A percentile compares a stretch with the other conserved stretches of the same genome.
These are phyloP conservation scores for Drosophila yakuba DNA, from an alignment of 1,140 invertebrate species.

Conservation along the genomic window DNA sequence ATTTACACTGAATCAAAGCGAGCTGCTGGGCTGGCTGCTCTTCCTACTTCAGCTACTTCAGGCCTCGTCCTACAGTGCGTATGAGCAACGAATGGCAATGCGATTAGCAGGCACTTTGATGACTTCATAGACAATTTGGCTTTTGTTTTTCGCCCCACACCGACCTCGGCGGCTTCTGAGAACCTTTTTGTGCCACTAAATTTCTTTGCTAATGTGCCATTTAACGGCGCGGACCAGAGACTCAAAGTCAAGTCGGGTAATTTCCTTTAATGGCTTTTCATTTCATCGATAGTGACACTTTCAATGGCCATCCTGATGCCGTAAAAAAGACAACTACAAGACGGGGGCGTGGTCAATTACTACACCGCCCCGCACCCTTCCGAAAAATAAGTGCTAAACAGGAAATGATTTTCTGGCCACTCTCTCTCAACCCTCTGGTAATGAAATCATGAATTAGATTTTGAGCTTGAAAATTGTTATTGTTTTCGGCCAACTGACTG, in stretches of 20 bases:
- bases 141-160: conserved; percentile 29
- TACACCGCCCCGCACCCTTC: conserved; percentile 1
- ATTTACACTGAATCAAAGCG: conserved; percentile 63
- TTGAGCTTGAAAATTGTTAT: conserved; percentile 81
- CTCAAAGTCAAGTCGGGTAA: conserved; percentile 78
- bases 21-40: conserved; percentile 7
- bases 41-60: not conserved
- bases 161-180: not conserved
- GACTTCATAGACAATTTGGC: conserved; percentile 58
- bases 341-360: conserved; percentile 44
- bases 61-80: conserved; percentile 41
- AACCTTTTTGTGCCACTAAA: conserved; percentile 21
- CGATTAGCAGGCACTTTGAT: conserved; percentile 80
- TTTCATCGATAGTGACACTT: conserved; percentile 82
- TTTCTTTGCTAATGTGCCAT: conserved; percentile 64
- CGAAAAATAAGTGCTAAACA: conserved; percentile 72
- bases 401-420: conserved; percentile 76
- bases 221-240: conserved; percentile 48
- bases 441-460: conserved; percentile 83
- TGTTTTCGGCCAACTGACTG: conserved; percentile 68
- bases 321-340: conserved; percentile 74
- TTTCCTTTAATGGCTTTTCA: conserved; percentile 82
- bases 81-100: conserved; percentile 62
- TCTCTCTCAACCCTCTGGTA: conserved; percentile 54
- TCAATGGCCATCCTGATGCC: conserved; percentile 77